Evolutionary conservation across 2,113 vertebrate species (phyloP).

Genomic region (Ancistrus triradiatus): DNA sequence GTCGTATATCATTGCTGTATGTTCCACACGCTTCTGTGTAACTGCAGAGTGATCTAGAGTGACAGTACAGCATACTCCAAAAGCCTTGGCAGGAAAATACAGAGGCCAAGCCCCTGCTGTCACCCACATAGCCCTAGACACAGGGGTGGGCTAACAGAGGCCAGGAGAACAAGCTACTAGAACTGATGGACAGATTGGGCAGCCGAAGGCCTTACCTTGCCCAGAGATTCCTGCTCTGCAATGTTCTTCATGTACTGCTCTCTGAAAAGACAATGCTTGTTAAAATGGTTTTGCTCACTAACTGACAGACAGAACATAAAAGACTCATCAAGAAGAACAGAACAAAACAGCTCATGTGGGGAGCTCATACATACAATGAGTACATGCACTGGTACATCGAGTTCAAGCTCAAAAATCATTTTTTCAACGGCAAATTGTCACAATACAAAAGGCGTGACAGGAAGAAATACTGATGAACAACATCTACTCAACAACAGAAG

Average conservation of each 20-base stretch:
- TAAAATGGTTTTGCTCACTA: not conserved
- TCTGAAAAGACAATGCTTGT: conserved; percentile 64
- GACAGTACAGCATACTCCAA: conserved; percentile 32
- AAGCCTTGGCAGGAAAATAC: conserved; percentile 56
- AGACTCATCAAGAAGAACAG: too few relatives aligned
- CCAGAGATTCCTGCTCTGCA: conserved; percentile 90
- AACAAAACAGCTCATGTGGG: too few relatives aligned
- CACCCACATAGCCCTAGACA: conserved; percentile 22
- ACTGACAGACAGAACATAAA: not conserved
- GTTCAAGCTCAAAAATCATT: too few relatives aligned
- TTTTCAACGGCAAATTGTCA: too few relatives aligned
- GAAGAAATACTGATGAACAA: too few relatives aligned
- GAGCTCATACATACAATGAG: too few relatives aligned
- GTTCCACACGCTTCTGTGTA: conserved; percentile 49
- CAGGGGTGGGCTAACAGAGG: not conserved
- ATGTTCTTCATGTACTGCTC: conserved; percentile 90
- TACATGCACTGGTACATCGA: too few relatives aligned
- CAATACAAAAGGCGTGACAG: too few relatives aligned
- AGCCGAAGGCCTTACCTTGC: conserved; percentile 80
- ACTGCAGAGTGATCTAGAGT: not conserved
- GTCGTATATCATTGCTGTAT: conserved; percentile 56
- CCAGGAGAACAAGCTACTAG: not conserved
- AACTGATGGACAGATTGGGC: not conserved
- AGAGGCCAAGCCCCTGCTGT: conserved; percentile 41
- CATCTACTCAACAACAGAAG: too few relatives aligned